Conservation (phyloP, 2,797 vertebrate species). For the Menidia menidia region DNA sequence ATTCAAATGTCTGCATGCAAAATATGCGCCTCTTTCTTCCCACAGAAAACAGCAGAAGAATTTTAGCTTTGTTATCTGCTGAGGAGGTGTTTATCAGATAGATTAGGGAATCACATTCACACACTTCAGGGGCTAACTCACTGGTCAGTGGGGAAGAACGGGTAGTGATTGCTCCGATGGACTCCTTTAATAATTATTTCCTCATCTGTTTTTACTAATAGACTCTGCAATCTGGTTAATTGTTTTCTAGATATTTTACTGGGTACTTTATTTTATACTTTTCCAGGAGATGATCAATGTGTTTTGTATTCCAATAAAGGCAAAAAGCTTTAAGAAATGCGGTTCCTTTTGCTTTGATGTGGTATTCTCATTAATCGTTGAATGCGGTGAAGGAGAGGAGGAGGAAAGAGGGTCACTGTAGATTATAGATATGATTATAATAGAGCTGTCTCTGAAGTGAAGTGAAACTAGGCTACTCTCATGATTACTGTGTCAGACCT, state of each 20-base stretch:
- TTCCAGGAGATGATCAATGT: background rate
- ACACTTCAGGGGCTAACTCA: constrained; percentile 1
- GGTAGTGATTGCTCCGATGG: constrained; percentile 5
- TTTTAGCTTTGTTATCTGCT: constrained; percentile 13
- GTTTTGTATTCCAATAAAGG: no score
- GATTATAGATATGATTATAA: background rate
- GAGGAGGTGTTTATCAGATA: constrained; percentile 10
- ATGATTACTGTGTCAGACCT: background rate
- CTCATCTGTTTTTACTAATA: background rate
- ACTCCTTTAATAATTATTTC: background rate
- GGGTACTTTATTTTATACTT: background rate
- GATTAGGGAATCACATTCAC: constrained; percentile 10
- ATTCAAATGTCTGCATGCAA: constrained; percentile 23
- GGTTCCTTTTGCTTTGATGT: background rate
- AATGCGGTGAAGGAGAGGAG: background rate
- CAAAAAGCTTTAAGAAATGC: background rate
- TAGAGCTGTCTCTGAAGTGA: background rate
- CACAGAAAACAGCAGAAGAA: constrained; percentile 40
- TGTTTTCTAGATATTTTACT: background rate
- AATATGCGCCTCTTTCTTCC: constrained; percentile 38
- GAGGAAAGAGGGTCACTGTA: background rate
- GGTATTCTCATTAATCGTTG: background rate
- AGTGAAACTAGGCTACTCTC: background rate
- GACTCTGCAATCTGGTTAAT: background rate
- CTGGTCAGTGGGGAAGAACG: constrained; percentile 12